A percentile compares a stretch with the other conserved stretches of the same genome.
These are phyloP conservation scores for Hemitrygon akajei DNA, from an alignment of 2,797 vertebrate genomes.

Conservation along the genomic window DNA sequence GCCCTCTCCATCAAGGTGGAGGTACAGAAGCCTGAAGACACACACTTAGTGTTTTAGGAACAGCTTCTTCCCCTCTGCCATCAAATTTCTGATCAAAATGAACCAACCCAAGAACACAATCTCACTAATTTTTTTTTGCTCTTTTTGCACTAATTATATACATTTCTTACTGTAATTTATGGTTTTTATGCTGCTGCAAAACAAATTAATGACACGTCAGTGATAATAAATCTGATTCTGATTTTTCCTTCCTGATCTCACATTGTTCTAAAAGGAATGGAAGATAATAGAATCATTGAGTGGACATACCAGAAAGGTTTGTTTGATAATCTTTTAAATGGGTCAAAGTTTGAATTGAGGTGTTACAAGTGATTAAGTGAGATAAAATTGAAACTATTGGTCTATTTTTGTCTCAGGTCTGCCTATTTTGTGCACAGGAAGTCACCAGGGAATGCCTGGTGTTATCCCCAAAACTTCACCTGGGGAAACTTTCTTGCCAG, in stretches of 20 bases:
- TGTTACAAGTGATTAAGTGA: neutral
- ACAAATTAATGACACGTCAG: no score
- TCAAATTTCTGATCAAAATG: no score
- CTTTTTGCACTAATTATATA: no score
- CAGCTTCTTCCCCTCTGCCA: no score
- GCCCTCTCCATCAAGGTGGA: no score
- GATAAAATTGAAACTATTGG: conserved; percentile 38
- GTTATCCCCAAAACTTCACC: conserved; percentile 34
- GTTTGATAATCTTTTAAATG: conserved; percentile 3
- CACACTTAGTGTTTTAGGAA: no score
- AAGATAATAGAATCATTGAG: conserved; percentile 7
- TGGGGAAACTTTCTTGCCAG: neutral
- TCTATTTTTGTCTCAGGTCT: conserved; percentile 40
- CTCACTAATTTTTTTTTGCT: no score
- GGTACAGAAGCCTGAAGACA: no score
- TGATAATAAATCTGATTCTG: no score
- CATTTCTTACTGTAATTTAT: no score
- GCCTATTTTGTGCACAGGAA: rapidly evolving
- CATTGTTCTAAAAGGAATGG: neutral
- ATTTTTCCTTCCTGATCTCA: neutral
- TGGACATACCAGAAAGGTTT: neutral
- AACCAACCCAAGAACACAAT: no score
- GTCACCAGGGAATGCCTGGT: conserved; percentile 39
- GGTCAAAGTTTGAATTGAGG: neutral
- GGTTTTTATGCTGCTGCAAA: no score